phyloP scores from a whole-genome alignment of 2,888 invertebrate genomes.

The Drosophila neonasuta region DNA sequence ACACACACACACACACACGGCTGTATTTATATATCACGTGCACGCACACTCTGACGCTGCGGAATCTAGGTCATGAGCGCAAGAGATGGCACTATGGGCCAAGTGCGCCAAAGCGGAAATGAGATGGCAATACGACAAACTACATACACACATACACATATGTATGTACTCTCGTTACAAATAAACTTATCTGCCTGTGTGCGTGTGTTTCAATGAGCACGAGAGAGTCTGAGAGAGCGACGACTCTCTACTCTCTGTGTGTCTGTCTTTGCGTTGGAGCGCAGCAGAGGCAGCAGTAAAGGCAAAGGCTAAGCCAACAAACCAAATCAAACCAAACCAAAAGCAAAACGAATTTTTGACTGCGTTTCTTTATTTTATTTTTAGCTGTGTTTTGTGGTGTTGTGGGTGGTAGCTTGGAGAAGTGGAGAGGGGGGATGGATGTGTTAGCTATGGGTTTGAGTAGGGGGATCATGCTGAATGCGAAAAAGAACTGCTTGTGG shows the following conservation, averaged over 20 bases:
- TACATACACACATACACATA: slow-evolving; percentile 23
- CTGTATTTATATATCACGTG: slow-evolving; percentile 70
- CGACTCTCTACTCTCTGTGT: slow-evolving; percentile 10
- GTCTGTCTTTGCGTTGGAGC: slow-evolving; percentile 24
- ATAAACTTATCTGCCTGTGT: slow-evolving; percentile 35
- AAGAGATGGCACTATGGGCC: slow-evolving; percentile 81
- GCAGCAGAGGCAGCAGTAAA: slow-evolving; percentile 10
- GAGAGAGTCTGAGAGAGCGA: slow-evolving; percentile 23
- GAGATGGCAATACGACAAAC: slow-evolving; percentile 75
- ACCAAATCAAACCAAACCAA: slow-evolving; percentile 35
- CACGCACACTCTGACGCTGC: slow-evolving; percentile 60
- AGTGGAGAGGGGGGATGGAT: background rate
- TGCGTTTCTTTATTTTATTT: slow-evolving; percentile 3
- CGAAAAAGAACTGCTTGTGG: slow-evolving; percentile 21
- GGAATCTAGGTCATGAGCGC: slow-evolving; percentile 83
- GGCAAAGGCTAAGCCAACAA: slow-evolving; percentile 34
- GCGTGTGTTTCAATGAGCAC: slow-evolving; percentile 17
- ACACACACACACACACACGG: slow-evolving; percentile 23
- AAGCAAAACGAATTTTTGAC: slow-evolving; percentile 34
- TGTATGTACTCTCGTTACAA: slow-evolving; percentile 47
- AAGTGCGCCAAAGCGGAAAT: slow-evolving; percentile 79
- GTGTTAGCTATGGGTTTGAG: background rate
- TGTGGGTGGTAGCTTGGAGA: background rate
- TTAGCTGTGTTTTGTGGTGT: background rate
- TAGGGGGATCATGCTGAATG: slow-evolving; percentile 12